Conservation (phyloP, 2,113 vertebrate species). For the Murina feae region DNA sequence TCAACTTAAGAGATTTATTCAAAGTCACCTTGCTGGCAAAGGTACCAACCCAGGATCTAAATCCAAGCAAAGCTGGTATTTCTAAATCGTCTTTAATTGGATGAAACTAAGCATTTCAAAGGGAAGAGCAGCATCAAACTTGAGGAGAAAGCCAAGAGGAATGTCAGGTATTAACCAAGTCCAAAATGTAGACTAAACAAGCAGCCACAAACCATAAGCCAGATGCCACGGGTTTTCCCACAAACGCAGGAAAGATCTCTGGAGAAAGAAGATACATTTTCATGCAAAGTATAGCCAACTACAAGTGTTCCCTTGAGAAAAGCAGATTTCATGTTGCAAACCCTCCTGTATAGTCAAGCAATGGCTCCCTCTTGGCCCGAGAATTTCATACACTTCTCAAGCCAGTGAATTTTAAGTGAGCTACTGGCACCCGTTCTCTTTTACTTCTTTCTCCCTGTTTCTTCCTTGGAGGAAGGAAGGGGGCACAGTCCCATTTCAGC, state of each 20-base stretch:
- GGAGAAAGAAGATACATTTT: neutral
- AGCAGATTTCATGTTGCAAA: neutral
- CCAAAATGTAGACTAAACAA: neutral
- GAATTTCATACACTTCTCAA: neutral
- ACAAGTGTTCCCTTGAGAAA: neutral
- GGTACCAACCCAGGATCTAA: neutral
- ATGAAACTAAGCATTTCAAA: neutral
- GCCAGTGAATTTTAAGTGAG: neutral
- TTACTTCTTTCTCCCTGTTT: neutral
- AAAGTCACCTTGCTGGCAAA: neutral
- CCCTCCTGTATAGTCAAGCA: neutral
- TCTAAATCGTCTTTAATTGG: neutral
- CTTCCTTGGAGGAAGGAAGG: neutral
- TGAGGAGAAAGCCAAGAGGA: neutral
- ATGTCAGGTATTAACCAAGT: neutral
- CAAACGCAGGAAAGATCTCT: neutral
- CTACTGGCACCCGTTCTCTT: neutral
- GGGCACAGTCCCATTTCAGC: neutral
- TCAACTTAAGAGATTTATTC: neutral
- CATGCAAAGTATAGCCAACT: neutral
- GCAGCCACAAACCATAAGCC: neutral
- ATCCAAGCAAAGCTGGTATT: neutral
- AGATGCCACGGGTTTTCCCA: neutral
- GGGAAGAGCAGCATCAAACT: neutral
- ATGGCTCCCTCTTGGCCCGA: neutral